A percentile compares a stretch with the other conserved stretches of the same genome.
These are phyloP conservation scores for Allolobophora icterica DNA, from an alignment of 2,888 invertebrate species.

Conservation along the genomic window DNA sequence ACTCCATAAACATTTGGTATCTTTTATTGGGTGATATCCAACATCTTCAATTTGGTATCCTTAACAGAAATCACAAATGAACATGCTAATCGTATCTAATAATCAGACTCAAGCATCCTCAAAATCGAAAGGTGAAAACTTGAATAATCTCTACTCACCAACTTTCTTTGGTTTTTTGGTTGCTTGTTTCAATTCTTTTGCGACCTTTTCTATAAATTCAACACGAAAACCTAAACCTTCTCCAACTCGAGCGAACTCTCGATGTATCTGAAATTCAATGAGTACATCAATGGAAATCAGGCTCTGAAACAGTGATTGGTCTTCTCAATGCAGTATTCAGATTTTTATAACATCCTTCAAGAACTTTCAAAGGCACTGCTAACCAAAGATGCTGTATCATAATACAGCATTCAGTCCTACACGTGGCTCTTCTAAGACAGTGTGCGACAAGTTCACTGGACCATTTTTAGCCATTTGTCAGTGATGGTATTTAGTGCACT, in stretches of 20 bases:
- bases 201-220: conserved; percentile 80
- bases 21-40: not conserved
- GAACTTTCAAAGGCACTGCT: not conserved
- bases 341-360: not conserved
- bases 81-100: not conserved
- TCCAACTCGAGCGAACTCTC: conserved; percentile 79
- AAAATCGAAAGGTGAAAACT: not conserved
- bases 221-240: conserved; percentile 78
- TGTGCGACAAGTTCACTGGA: not conserved
- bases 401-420: too few relatives aligned
- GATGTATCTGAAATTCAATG: conserved; percentile 55
- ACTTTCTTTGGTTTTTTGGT: conserved; percentile 11
- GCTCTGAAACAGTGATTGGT: not conserved
- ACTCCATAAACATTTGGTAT: not conserved
- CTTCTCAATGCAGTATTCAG: not conserved
- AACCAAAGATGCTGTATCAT: not conserved
- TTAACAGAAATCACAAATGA: not conserved
- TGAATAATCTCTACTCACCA: conserved; percentile 30
- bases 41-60: not conserved
- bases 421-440: not conserved
- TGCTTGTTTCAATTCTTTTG: conserved; percentile 68
- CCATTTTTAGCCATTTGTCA: not conserved
- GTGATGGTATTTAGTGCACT: not conserved
- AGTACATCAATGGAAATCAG: not conserved
- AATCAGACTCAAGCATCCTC: too few relatives aligned